Percentiles rank a stretch among this genome's conserved stretches.
These are phyloP conservation scores for Neogobius melanostomus DNA, from an alignment of 2,113 vertebrate species.

Conservation along the genomic window DNA sequence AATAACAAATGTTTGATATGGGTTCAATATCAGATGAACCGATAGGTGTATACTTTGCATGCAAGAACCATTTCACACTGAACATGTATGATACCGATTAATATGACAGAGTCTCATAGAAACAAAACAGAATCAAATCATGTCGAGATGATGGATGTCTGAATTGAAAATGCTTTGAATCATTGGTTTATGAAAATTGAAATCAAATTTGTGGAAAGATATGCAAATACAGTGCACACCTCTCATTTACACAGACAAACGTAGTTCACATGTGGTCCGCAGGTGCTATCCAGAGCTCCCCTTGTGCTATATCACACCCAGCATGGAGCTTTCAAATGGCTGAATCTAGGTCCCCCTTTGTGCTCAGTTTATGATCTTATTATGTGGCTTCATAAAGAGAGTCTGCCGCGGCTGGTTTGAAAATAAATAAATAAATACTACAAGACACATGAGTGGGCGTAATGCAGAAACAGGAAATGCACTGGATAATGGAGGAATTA, in stretches of 20 bases:
- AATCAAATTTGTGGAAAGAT: not conserved
- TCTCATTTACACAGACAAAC: not conserved
- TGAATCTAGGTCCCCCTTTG: constrained; percentile 16
- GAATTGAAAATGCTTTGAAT: constrained; percentile 10
- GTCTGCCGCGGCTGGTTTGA: constrained; percentile 47
- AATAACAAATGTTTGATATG: not conserved
- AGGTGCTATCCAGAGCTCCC: not conserved
- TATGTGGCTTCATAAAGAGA: constrained; percentile 41
- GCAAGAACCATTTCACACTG: not conserved
- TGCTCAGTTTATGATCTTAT: constrained; percentile 35
- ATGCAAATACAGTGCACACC: not conserved
- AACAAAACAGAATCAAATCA: constrained; percentile 5
- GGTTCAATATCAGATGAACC: not conserved
- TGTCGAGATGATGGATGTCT: not conserved
- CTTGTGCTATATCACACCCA: not conserved
- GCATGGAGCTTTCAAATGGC: constrained; percentile 25
- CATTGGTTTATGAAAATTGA: constrained; percentile 14
- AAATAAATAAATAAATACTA: constrained; percentile 24
- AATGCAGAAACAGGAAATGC: constrained; percentile 27
- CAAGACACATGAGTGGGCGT: constrained; percentile 32
- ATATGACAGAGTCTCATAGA: constrained; percentile 1
- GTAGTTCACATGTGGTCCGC: not conserved
- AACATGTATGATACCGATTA: not conserved
- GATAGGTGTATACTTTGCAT: not conserved
- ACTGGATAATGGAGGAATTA: constrained; percentile 42